Percentiles rank a stretch among this genome's conserved stretches.
Conservation (phyloP, 2,797 vertebrate species). For the Chrosomus eos region DNA sequence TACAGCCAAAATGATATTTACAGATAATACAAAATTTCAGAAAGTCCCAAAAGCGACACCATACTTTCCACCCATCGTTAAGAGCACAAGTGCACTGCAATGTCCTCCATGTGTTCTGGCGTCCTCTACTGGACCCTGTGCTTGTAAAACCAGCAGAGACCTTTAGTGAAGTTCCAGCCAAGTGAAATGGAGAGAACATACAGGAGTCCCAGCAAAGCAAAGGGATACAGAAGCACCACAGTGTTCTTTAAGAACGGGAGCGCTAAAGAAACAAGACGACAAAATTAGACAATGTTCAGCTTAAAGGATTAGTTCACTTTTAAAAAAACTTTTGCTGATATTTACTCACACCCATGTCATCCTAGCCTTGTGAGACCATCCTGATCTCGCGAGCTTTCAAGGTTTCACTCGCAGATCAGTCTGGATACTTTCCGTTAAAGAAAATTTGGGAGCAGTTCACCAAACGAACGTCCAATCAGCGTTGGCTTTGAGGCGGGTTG, state of each 20-base stretch:
- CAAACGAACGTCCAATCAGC: too few species aligned
- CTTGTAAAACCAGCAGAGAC: constrained; percentile 94
- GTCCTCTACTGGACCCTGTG: constrained; percentile 85
- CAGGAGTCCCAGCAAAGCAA: constrained; percentile 86
- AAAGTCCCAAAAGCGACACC: constrained; percentile 37
- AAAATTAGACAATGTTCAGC: background rate
- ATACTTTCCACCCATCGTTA: constrained; percentile 31
- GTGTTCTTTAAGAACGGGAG: constrained; percentile 96
- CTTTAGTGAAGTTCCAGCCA: constrained; percentile 95
- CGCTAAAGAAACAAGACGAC: constrained; percentile 69
- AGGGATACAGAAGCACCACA: constrained; percentile 92
- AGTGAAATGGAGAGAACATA: constrained; percentile 90
- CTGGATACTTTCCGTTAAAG: too few species aligned
- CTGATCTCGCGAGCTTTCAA: too few species aligned
- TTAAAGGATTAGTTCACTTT: too few species aligned
- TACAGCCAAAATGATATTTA: constrained; percentile 75
- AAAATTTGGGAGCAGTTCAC: too few species aligned
- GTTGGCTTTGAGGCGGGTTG: too few species aligned
- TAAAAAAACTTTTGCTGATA: too few species aligned
- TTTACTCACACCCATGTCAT: too few species aligned
- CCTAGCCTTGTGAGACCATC: too few species aligned
- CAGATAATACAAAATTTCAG: constrained; percentile 73
- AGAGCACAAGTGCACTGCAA: constrained; percentile 20
- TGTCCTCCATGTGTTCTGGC: background rate
- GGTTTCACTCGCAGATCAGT: too few species aligned